These are phyloP conservation scores for Peribatodes rhomboidaria DNA, from an alignment of 2,888 invertebrate genomes.

Conservation along the genomic window DNA sequence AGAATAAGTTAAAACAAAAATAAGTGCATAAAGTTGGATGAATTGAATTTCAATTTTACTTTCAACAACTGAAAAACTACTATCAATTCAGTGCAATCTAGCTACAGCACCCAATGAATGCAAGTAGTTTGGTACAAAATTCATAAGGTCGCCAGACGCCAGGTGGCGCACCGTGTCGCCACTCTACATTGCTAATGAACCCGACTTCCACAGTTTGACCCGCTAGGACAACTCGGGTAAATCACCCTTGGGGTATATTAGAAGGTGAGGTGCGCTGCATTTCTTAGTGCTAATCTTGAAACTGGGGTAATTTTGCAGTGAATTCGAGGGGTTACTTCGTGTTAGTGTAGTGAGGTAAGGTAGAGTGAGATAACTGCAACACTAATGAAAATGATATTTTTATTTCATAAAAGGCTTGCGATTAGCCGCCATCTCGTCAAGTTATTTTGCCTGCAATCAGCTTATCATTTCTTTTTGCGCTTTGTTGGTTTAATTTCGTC, in stretches of 20 bases:
- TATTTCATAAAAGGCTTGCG: too few relatives aligned
- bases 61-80: neutral
- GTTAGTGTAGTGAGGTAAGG: neutral
- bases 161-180: constrained; percentile 23
- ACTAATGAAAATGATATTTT: neutral
- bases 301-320: neutral
- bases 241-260: constrained; percentile 8
- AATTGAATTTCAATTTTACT: too few relatives aligned
- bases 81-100: neutral
- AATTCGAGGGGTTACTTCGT: neutral
- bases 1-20: too few relatives aligned
- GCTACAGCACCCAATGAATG: constrained; percentile 20
- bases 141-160: constrained; percentile 33
- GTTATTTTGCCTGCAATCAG: too few relatives aligned
- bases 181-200: constrained; percentile 45
- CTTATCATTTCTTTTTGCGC: too few relatives aligned
- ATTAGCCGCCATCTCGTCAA: too few relatives aligned
- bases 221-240: constrained; percentile 18
- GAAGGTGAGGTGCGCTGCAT: neutral
- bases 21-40: too few relatives aligned
- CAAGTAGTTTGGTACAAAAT: constrained; percentile 31
- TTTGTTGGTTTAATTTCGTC: too few relatives aligned
- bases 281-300: neutral
- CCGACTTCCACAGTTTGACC: constrained; percentile 40
- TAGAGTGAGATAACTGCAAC: neutral